These are phyloP conservation scores for Pristionchus fissidentatus DNA, from an alignment of 2,888 invertebrate species.

Conservation along the genomic window DNA sequence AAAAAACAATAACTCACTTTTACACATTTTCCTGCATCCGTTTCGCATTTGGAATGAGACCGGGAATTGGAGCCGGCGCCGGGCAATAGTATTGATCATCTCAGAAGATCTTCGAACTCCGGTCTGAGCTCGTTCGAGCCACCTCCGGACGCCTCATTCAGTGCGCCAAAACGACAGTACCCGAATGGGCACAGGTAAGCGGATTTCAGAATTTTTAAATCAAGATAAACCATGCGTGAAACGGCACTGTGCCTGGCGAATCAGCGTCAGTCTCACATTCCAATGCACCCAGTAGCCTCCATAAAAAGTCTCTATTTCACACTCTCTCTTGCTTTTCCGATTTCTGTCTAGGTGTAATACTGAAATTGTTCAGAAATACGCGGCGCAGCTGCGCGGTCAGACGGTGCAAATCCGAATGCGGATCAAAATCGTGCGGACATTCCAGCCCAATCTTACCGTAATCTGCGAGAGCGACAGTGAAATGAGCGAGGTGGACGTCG, in stretches of 20 bases:
- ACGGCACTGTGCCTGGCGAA: too few relatives aligned
- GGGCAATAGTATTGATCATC: too few relatives aligned
- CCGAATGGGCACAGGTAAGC: not conserved
- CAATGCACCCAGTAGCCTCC: too few relatives aligned
- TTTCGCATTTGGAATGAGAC: too few relatives aligned
- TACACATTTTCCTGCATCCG: too few relatives aligned
- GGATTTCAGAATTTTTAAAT: not conserved
- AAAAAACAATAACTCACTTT: not conserved
- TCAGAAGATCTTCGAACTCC: not conserved
- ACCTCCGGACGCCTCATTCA: not conserved
- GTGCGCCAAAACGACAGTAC: not conserved
- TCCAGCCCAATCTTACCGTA: not conserved
- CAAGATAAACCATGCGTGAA: not conserved
- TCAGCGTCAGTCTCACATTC: too few relatives aligned
- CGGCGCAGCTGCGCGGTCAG: not conserved
- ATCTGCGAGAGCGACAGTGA: too few relatives aligned
- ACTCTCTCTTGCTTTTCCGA: too few relatives aligned
- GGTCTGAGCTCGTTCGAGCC: not conserved
- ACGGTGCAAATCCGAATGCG: not conserved
- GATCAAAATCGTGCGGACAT: not conserved
- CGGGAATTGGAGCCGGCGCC: too few relatives aligned
- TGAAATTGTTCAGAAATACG: too few relatives aligned
- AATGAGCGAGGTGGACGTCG: not conserved
- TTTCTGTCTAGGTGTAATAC: too few relatives aligned
- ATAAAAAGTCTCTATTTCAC: too few relatives aligned